Conservation (phyloP, 2,797 vertebrate genomes). For the Poeciliopsis presidionis region DNA sequence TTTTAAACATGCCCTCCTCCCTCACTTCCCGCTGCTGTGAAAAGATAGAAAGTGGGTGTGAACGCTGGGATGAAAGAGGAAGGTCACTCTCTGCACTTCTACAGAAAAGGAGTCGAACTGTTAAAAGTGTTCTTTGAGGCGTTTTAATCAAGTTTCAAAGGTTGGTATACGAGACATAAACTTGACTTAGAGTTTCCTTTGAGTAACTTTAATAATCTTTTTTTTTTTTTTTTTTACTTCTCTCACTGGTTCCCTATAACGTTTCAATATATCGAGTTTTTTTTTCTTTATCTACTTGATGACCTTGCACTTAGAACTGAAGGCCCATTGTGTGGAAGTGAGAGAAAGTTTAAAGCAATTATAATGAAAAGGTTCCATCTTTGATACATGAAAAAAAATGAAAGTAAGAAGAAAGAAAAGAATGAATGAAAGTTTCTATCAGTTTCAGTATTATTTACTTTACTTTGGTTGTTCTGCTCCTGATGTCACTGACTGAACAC, state of each 20-base stretch:
- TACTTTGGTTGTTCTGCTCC: no score
- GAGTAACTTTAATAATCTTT: not conserved
- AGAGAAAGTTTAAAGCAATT: conserved; percentile 23
- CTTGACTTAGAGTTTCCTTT: conserved; percentile 4
- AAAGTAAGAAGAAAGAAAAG: not conserved
- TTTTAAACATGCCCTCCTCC: not conserved
- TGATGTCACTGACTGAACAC: no score
- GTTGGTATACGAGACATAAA: not conserved
- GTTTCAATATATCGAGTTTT: not conserved
- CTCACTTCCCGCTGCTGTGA: not conserved
- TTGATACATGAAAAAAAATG: not conserved
- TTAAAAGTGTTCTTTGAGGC: not conserved
- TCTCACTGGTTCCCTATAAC: not conserved
- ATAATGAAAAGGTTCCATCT: conserved; percentile 28
- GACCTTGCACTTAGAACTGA: conserved; percentile 7
- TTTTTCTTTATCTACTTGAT: not conserved
- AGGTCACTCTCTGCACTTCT: not conserved
- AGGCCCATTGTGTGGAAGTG: conserved; percentile 18
- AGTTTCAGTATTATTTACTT: no score
- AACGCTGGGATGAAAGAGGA: not conserved
- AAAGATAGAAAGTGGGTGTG: not conserved
- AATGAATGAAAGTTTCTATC: no score
- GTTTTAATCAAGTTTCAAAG: conserved; percentile 6
- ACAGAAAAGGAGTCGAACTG: not conserved
- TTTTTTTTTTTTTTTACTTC: not conserved